Evolutionary conservation across 2,888 invertebrate genomes (phyloP), one percentile per base, ranked within the genome.

Genomic region (Scaptodrosophila latifasciaeformis): DNA sequence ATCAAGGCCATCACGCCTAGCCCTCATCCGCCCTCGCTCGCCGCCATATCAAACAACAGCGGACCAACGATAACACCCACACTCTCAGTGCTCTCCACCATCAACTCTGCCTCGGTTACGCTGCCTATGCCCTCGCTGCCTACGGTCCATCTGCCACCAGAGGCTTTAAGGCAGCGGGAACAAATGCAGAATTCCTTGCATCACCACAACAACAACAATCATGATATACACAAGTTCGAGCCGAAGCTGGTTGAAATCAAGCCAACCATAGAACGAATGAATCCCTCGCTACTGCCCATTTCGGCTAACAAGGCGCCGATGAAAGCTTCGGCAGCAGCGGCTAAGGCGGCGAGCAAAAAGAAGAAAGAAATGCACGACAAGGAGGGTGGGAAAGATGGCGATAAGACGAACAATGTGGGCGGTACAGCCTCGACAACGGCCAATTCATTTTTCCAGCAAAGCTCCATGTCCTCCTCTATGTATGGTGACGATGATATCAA

Each of bases 401-500:
- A 72, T 9, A 81, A 70, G 47, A 51, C 65, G 15, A 59, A 67
- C 12, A 63, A 62, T 15, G 63, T 67, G 4, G 64, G 68, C 18
- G 74, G 72, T 21, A 61, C 65, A 1, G 56, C 72, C n/a, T 81
- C 84, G 27, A 82, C 85, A 2, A 80, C 84, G 68, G 69, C 85
- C 83, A 65, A 87, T 82, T 83, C 84, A 39, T 84, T 85, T 89
- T 82, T 89, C 88, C 85, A 89, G 88, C 84, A 89, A 87, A 87
- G 84, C 60, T 84, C 86, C 46, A 86, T 86, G 80, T 86, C 85
- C 88, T 91, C 86, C 27, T 85, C 86, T 12, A 84, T 86, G 70
- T 90, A 90, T 60, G 96, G 95, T 37, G 96, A 97, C 82, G 97
- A 97, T 84, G 97, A 99, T 85, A 97, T 98, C 81, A 99, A 98